These are phyloP conservation scores for Rhadinocentrus ornatus DNA, from an alignment of 2,797 vertebrate genomes.

Conservation along the genomic window DNA sequence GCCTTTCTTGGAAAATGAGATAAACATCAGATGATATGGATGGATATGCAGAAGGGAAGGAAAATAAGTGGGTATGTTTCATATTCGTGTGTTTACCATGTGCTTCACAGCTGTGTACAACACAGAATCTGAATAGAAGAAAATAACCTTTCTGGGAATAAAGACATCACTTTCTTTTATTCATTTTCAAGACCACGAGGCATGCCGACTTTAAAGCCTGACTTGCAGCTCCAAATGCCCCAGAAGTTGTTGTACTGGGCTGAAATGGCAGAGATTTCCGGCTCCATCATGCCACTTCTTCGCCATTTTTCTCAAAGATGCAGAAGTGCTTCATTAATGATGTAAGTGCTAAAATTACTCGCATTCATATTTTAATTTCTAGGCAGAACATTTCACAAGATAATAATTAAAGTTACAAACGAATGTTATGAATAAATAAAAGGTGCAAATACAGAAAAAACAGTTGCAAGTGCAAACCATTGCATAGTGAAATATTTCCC, in stretches of 20 bases:
- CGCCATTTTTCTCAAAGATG: constrained; percentile 47
- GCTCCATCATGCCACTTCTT: constrained; percentile 51
- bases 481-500: constrained; percentile 47
- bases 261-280: constrained; percentile 9
- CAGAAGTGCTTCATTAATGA: constrained; percentile 70
- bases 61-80: too few relatives aligned
- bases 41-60: too few relatives aligned
- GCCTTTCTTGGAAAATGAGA: too few relatives aligned
- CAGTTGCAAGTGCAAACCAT: constrained; percentile 12
- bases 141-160: too few relatives aligned
- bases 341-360: constrained; percentile 65
- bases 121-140: too few relatives aligned
- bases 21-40: too few relatives aligned
- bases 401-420: constrained; percentile 30
- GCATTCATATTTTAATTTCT: constrained; percentile 69
- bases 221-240: background rate
- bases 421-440: constrained; percentile 35
- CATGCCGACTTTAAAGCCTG: background rate
- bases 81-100: too few relatives aligned
- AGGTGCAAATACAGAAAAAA: constrained; percentile 13
- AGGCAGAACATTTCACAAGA: constrained; percentile 43
- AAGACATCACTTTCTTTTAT: background rate
- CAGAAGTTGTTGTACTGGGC: background rate
- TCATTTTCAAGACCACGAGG: background rate
- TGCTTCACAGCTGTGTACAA: too few relatives aligned